Evolutionary conservation across 1,140 invertebrate genomes (phyloP).

Genomic region (Scaptomyza montana): DNA sequence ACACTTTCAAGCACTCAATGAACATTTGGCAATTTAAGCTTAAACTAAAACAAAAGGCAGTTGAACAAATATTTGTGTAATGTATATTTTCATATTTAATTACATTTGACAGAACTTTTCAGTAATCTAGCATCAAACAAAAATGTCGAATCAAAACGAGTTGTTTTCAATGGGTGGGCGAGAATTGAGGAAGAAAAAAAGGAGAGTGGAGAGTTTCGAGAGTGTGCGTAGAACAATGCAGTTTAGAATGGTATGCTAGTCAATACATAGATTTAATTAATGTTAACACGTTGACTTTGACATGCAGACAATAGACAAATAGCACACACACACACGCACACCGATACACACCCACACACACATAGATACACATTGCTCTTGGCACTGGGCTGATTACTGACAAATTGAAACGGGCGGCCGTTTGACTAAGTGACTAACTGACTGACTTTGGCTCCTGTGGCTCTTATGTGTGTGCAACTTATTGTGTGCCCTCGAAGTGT

Average conservation of each 20-base stretch:
- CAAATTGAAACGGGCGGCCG: constrained; percentile 70
- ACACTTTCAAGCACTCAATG: background rate
- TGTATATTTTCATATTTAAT: constrained; percentile 45
- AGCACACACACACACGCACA: constrained; percentile 25
- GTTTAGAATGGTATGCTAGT: constrained; percentile 45
- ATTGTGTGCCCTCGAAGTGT: constrained; percentile 16
- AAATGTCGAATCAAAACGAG: no score
- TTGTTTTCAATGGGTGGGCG: no score
- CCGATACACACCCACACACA: constrained; percentile 6
- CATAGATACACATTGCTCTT: constrained; percentile 35
- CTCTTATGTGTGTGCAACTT: constrained; percentile 12
- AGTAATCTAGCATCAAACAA: background rate
- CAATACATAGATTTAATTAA: constrained; percentile 76
- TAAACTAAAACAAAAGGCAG: constrained; percentile 32
- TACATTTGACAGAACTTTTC: constrained; percentile 23
- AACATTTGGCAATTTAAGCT: constrained; percentile 18
- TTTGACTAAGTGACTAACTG: constrained; percentile 61
- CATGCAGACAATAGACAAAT: constrained; percentile 74
- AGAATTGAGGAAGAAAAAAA: background rate
- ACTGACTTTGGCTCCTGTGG: constrained; percentile 58
- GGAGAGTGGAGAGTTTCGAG: background rate
- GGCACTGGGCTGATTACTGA: constrained; percentile 67
- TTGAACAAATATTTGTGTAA: constrained; percentile 31
- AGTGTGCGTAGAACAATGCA: constrained; percentile 26
- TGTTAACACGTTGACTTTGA: constrained; percentile 80